phyloP scores from a whole-genome alignment of 2,113 vertebrate species.

The Oophaga pumilio region DNA sequence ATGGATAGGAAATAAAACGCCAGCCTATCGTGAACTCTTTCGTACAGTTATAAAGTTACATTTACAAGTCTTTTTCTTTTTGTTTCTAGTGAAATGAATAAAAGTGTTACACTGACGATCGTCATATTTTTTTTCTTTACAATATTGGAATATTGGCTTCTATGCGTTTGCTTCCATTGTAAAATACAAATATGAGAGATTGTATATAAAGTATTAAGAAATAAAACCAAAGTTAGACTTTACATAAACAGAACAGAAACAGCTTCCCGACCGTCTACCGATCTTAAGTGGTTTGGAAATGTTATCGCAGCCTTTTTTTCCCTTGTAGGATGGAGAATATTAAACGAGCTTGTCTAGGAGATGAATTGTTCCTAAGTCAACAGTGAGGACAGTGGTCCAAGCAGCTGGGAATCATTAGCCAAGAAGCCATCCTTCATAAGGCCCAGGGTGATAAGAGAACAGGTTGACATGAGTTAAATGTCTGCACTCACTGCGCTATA shows the following conservation, averaged over 20 bases:
- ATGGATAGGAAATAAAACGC: too few species aligned
- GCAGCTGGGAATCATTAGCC: slow-evolving; percentile 40
- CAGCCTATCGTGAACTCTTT: too few species aligned
- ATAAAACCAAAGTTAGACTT: slow-evolving; percentile 11
- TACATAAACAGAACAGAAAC: slow-evolving; percentile 43
- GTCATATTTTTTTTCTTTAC: too few species aligned
- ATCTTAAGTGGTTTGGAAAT: slow-evolving; percentile 32
- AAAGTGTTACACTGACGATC: too few species aligned
- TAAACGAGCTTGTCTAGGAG: slow-evolving; percentile 37
- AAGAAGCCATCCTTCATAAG: slow-evolving; percentile 24
- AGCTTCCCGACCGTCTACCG: slow-evolving; percentile 12
- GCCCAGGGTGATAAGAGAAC: slow-evolving; percentile 35
- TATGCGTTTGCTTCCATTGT: neutral
- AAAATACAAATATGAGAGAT: neutral
- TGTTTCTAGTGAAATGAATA: too few species aligned
- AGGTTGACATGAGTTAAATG: slow-evolving; percentile 40
- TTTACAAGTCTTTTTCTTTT: too few species aligned
- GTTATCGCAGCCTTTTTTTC: neutral
- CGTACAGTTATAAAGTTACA: too few species aligned
- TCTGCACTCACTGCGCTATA: slow-evolving; percentile 33
- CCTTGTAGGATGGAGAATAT: neutral
- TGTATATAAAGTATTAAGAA: neutral
- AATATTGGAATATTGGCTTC: too few species aligned
- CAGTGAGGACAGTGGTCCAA: slow-evolving; percentile 29
- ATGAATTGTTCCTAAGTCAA: slow-evolving; percentile 23